Percentiles rank a stretch among this genome's conserved stretches.
Conservation (phyloP, 2,888 invertebrate genomes). For the Protonemura montana region DNA sequence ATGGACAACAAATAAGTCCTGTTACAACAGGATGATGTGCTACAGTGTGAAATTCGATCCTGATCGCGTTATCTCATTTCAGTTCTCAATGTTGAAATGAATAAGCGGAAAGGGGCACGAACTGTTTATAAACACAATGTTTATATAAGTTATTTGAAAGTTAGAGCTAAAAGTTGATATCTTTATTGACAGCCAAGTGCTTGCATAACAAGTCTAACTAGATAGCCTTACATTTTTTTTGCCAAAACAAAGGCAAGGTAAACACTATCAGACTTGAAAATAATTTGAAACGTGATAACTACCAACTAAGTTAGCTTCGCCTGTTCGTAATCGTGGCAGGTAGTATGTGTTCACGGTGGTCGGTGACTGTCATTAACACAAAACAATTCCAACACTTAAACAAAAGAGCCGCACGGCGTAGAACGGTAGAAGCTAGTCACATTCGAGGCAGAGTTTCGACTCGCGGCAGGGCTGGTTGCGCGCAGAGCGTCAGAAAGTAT, state of each 20-base stretch:
- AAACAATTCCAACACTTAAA: not conserved
- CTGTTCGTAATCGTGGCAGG: not conserved
- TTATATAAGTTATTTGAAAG: not conserved
- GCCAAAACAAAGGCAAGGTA: not conserved
- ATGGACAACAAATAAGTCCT: not conserved
- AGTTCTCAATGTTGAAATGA: not conserved
- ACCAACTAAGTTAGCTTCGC: not conserved
- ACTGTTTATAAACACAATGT: not conserved
- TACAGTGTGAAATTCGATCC: not conserved
- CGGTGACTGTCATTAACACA: not conserved
- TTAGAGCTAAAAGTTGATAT: not conserved
- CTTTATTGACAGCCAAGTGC: not conserved
- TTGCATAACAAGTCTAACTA: not conserved
- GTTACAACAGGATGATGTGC: not conserved
- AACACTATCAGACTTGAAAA: not conserved
- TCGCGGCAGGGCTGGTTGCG: not conserved
- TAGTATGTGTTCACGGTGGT: not conserved
- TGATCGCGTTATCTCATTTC: not conserved
- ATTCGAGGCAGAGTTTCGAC: not conserved
- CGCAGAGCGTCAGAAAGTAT: not conserved
- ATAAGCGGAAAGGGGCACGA: not conserved
- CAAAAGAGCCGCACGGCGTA: not conserved
- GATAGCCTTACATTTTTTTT: not conserved
- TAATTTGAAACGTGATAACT: constrained; percentile 1
- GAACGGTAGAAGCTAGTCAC: not conserved